Conservation (phyloP, 2,888 invertebrate genomes). For the Halictus ligatus region DNA sequence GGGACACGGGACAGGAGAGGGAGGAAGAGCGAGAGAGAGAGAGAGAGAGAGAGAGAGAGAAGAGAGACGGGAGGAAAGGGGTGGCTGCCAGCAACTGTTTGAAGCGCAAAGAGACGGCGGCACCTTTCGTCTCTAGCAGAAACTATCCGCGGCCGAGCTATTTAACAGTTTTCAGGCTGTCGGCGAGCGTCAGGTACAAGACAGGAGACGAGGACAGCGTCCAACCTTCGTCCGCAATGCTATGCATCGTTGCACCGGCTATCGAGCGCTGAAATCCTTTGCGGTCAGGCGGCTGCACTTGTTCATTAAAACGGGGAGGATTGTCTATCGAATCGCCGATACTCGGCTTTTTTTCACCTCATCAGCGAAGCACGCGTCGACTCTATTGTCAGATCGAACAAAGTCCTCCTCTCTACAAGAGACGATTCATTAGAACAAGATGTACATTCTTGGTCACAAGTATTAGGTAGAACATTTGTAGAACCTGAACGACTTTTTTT, state of each 20-base stretch:
- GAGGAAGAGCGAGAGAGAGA: not conserved
- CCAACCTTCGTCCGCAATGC: slow-evolving; percentile 54
- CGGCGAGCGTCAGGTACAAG: slow-evolving; percentile 65
- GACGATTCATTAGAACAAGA: slow-evolving; percentile 28
- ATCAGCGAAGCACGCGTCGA: slow-evolving; percentile 21
- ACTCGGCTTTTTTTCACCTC: not conserved
- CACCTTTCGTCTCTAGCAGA: slow-evolving; percentile 72
- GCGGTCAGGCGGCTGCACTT: slow-evolving; percentile 61
- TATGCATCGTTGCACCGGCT: slow-evolving; percentile 59
- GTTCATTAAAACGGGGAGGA: slow-evolving; percentile 65
- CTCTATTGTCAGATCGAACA: slow-evolving; percentile 34
- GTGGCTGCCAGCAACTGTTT: slow-evolving; percentile 48
- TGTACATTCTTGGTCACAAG: not conserved
- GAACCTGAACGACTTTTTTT: too few species aligned
- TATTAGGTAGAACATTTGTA: not conserved
- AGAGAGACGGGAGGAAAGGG: slow-evolving; percentile 29
- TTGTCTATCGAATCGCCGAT: slow-evolving; percentile 43
- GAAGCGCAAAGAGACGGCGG: slow-evolving; percentile 69
- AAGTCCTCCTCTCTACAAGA: not conserved
- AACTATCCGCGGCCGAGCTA: slow-evolving; percentile 63
- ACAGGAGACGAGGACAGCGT: slow-evolving; percentile 69
- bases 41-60: too few species aligned
- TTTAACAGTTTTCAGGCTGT: slow-evolving; percentile 71
- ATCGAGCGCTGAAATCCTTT: slow-evolving; percentile 48
- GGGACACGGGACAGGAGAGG: slow-evolving; percentile 7